These are phyloP conservation scores for Chironomus riparius DNA, from an alignment of 2,888 invertebrate species.

Conservation along the genomic window DNA sequence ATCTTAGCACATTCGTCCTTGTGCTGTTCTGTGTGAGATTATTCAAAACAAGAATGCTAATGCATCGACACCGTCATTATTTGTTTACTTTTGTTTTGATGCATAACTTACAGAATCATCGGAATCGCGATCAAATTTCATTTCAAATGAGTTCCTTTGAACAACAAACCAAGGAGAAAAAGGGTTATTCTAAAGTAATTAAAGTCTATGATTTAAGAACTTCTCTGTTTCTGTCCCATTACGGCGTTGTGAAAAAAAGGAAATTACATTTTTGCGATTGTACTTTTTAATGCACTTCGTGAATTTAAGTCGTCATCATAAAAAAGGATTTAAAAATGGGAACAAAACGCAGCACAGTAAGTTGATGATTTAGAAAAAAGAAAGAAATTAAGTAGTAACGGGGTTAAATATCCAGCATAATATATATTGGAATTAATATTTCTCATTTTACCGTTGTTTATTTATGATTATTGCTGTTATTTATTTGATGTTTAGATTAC, in stretches of 20 bases:
- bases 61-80: background rate
- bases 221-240: background rate
- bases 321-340: background rate
- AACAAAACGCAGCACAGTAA: background rate
- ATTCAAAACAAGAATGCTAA: too few species aligned
- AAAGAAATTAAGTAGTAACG: background rate
- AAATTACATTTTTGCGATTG: background rate
- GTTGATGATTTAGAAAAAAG: background rate
- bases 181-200: too few species aligned
- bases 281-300: background rate
- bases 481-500: constrained; percentile 25
- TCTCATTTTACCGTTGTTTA: constrained; percentile 1
- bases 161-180: too few species aligned
- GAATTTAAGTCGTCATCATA: background rate
- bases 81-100: constrained; percentile 25
- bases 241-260: background rate
- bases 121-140: constrained; percentile 18
- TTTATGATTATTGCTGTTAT: constrained; percentile 26
- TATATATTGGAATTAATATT: background rate
- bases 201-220: too few species aligned
- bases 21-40: too few species aligned
- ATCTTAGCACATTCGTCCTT: background rate
- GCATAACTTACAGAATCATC: constrained; percentile 22
- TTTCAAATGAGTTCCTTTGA: background rate
- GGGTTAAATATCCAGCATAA: background rate